Evolutionary conservation across 2,113 vertebrate genomes (phyloP).

Genomic region (Nyctibius bracteatus): DNA sequence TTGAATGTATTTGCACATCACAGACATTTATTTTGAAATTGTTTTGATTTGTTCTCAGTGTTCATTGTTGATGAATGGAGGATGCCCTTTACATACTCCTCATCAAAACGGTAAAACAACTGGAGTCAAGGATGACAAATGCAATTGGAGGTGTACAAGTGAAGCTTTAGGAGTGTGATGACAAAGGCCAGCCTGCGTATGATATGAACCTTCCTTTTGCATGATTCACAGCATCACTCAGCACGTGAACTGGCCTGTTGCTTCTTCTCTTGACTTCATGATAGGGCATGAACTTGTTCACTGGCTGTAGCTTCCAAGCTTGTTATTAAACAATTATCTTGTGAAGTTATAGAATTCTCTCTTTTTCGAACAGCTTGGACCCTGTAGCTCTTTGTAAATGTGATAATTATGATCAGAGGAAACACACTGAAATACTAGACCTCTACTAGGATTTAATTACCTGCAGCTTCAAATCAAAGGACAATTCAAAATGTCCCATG

Average conservation of each 20-base stretch:
- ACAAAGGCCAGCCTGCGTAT: background rate
- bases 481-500: background rate
- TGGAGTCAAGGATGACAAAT: background rate
- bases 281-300: background rate
- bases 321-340: background rate
- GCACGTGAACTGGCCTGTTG: background rate
- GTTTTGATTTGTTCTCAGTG: background rate
- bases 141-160: background rate
- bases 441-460: background rate
- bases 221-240: background rate
- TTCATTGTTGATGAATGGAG: background rate
- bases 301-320: background rate
- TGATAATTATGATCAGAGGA: background rate
- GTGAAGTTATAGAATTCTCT: background rate
- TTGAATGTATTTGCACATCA: background rate
- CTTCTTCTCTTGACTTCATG: background rate
- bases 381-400: background rate
- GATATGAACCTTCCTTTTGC: background rate
- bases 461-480: constrained; percentile 9
- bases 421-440: background rate
- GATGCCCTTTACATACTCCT: background rate
- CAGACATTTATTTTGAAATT: background rate
- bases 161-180: background rate
- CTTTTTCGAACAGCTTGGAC: background rate
- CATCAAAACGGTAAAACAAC: background rate